phyloP scores from a whole-genome alignment of 2,113 vertebrate species.

The Prunella fulvescens region DNA sequence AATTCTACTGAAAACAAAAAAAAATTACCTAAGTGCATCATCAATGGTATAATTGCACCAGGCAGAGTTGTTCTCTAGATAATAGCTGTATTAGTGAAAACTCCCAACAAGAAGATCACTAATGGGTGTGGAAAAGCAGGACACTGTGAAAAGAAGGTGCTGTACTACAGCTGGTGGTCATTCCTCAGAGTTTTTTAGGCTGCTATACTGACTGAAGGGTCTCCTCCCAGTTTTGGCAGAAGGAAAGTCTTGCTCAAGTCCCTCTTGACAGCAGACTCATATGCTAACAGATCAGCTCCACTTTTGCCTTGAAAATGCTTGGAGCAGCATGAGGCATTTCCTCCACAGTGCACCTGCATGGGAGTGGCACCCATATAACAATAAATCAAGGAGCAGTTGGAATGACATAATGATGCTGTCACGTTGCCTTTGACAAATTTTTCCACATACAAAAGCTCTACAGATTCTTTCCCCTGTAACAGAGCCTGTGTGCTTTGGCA shows the following conservation, averaged over 20 bases:
- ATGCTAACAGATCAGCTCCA: not conserved
- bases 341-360: not conserved
- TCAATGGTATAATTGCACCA: not conserved
- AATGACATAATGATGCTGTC: not conserved
- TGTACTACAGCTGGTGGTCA: not conserved
- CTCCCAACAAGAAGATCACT: not conserved
- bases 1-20: not conserved
- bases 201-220: not conserved
- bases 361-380: not conserved
- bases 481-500: slow-evolving; percentile 5
- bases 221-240: not conserved
- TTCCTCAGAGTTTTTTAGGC: not conserved
- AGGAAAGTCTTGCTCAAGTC: not conserved
- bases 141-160: not conserved
- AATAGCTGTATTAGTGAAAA: not conserved
- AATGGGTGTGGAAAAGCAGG: not conserved
- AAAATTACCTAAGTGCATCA: not conserved
- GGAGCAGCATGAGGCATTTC: not conserved
- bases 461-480: not conserved
- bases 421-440: not conserved
- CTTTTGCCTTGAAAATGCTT: not conserved
- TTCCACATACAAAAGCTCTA: not conserved
- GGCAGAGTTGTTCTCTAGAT: not conserved
- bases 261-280: not conserved
- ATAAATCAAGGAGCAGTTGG: not conserved